Percentiles rank a stretch among this genome's conserved stretches.
Conservation (phyloP, 1,140 invertebrate species). For the Brachionus calyciflorus region DNA sequence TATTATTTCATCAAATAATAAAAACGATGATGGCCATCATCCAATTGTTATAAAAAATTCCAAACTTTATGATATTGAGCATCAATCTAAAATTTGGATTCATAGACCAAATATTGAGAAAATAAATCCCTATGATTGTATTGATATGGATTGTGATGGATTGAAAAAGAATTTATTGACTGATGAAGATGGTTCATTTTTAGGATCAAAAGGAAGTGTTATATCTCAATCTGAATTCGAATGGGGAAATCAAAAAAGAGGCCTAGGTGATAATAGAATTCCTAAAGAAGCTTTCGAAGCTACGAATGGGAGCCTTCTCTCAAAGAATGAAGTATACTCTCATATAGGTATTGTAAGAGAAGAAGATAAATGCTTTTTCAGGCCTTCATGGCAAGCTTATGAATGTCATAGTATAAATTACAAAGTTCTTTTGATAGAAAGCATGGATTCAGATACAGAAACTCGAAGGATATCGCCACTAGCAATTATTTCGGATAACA, state of each 20-base stretch:
- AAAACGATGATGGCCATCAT: conserved; percentile 46
- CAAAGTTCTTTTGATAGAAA: conserved; percentile 55
- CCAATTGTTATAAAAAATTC: conserved; percentile 8
- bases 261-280: conserved; percentile 57
- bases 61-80: neutral
- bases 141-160: conserved; percentile 59
- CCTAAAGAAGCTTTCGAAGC: conserved; percentile 53
- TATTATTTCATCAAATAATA: neutral
- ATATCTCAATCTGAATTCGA: conserved; percentile 54
- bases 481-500: conserved; percentile 51
- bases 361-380: conserved; percentile 47
- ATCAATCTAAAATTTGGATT: conserved; percentile 34
- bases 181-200: conserved; percentile 54
- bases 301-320: conserved; percentile 50
- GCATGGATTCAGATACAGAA: conserved; percentile 57
- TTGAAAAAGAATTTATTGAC: conserved; percentile 53
- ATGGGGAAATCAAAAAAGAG: conserved; percentile 53
- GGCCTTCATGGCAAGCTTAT: conserved; percentile 52
- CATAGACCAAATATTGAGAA: conserved; percentile 32
- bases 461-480: conserved; percentile 56
- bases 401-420: conserved; percentile 52
- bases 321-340: conserved; percentile 49
- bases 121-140: conserved; percentile 38
- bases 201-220: conserved; percentile 49
- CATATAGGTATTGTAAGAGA: conserved; percentile 53